Percentiles rank a stretch among this genome's conserved stretches.
Evolutionary conservation across 2,113 vertebrate species (phyloP).

Genomic region (Grantiella picta): DNA sequence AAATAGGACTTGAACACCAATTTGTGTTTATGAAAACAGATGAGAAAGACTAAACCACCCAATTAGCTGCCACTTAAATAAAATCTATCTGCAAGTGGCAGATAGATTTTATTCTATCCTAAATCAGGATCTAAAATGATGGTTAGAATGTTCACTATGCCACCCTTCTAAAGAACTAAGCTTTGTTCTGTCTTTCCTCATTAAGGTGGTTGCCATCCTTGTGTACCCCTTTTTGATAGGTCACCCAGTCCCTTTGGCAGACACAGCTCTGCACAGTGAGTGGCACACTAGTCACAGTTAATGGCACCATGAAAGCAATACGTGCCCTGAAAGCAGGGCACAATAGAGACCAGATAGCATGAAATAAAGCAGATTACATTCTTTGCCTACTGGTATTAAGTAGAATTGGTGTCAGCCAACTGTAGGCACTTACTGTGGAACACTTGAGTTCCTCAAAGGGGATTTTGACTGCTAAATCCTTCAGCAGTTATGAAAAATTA

Average conservation of each 20-base stretch:
- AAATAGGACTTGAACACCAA: background rate
- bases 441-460: conserved; percentile 16
- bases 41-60: background rate
- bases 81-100: background rate
- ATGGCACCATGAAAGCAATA: background rate
- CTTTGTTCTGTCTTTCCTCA: background rate
- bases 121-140: background rate
- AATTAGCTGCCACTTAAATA: background rate
- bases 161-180: background rate
- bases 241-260: background rate
- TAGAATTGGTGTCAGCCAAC: conserved; percentile 28
- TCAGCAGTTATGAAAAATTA: conserved; percentile 36
- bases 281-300: background rate
- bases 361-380: conserved; percentile 57
- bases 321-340: background rate
- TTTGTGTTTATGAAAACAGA: background rate
- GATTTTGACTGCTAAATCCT: conserved; percentile 52
- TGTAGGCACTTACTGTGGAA: conserved; percentile 19
- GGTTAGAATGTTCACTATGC: background rate
- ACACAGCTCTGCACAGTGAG: background rate
- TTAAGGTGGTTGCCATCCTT: background rate
- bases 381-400: background rate
- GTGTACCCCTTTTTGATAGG: background rate
- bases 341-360: conserved; percentile 30
- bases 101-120: too few relatives aligned